Evolutionary conservation across 2,888 invertebrate genomes (phyloP).

Genomic region (Tanytarsus gracilentus): DNA sequence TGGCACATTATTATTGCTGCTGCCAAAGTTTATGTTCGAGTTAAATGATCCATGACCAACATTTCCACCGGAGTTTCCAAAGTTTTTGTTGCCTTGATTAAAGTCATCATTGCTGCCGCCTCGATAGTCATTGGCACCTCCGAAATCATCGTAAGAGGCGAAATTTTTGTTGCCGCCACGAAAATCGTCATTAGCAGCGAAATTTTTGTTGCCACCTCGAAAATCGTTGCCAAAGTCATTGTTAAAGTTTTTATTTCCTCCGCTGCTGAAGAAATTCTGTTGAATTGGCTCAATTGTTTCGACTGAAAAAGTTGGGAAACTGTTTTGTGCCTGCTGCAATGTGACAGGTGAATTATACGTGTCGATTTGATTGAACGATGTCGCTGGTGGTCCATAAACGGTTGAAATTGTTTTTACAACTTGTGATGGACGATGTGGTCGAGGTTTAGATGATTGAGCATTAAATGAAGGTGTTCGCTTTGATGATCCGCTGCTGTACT

Average conservation of each 20-base stretch:
- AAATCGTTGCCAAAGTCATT: too few relatives aligned
- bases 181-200: too few relatives aligned
- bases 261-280: background rate
- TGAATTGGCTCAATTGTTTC: background rate
- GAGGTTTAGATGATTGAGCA: slow-evolving; percentile 34
- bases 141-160: too few relatives aligned
- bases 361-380: slow-evolving; percentile 11
- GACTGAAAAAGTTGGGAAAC: slow-evolving; percentile 4
- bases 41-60: too few relatives aligned
- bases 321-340: slow-evolving; percentile 1
- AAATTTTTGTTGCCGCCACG: too few relatives aligned
- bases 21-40: background rate
- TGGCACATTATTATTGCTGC: background rate
- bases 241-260: background rate
- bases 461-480: background rate
- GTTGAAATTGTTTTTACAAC: slow-evolving; percentile 36
- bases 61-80: too few relatives aligned
- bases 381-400: slow-evolving; percentile 30
- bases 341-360: slow-evolving; percentile 34
- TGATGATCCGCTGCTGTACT: slow-evolving; percentile 5
- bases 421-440: slow-evolving; percentile 34
- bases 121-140: too few relatives aligned
- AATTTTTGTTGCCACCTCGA: too few relatives aligned
- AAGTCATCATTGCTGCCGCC: too few relatives aligned
- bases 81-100: too few relatives aligned